Evolutionary conservation across 2,888 invertebrate genomes (phyloP), one percentile per base, ranked within the genome.

Genomic region (Dryobotodes eremita): DNA sequence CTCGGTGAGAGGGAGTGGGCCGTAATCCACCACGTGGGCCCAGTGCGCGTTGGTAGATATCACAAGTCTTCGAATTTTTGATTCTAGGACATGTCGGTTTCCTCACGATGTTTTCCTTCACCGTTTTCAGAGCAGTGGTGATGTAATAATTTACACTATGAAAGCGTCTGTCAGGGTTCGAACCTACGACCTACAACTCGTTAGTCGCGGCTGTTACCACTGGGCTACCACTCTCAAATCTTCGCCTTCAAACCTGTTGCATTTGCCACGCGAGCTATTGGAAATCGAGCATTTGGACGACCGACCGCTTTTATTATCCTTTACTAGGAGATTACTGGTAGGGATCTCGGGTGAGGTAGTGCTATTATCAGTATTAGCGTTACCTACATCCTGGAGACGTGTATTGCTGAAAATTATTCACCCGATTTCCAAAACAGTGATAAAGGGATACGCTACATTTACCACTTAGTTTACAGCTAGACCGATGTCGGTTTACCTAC

Each of bases 241-340:
- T 36, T 36, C 31, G 69, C 64, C 76, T 70, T 80, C 53, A 82
- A 80, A 80, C 80, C 57, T 80, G 80, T 81, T 80, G 80, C 76
- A 26, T 53, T 64, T 26, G 36, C 15, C 57, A 76, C 53, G 46
- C 53, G 46, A 82, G 69, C 82, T 64, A 23, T 65, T 46, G 50
- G 42, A 11, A 73, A 59, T 50, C 5, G 50, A 80, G 65, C 50
- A 13, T 31, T 57, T 65, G 53, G 26, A 74, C 23, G 23, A 13
- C 23, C n/a, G 23, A 46, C 17, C 65, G 53, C 53, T 80, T 36
- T 74, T 59, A n/a, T 79, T 59, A 48, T 57, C 74, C 31, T 66
- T 53, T 66, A 53, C 5, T 23, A 31, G 17, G 26, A 53, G 64
- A 64, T 11, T 55, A 1, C 1, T n/a, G 20, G 55, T 3, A 55